These are phyloP conservation scores for Morpho helenor DNA, from an alignment of 2,888 invertebrate genomes.

Conservation along the genomic window DNA sequence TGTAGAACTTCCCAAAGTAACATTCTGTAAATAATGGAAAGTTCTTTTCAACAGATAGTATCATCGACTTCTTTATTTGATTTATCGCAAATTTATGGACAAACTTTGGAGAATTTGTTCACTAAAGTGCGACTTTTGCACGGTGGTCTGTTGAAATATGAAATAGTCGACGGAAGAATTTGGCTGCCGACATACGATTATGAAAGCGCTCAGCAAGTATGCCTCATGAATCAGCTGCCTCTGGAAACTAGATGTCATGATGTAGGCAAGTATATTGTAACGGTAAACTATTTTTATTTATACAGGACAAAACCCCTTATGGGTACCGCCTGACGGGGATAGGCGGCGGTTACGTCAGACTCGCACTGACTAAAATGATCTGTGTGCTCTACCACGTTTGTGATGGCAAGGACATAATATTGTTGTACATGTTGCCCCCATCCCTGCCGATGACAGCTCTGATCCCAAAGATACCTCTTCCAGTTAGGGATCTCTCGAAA, in stretches of 20 bases:
- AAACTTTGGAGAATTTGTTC: constrained; percentile 16
- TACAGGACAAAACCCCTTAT: neutral
- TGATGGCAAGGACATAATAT: too few relatives aligned
- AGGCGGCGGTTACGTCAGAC: too few relatives aligned
- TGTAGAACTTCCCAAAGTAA: too few relatives aligned
- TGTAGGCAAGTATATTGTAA: constrained; percentile 31
- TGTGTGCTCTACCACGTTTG: too few relatives aligned
- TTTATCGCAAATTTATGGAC: constrained; percentile 34
- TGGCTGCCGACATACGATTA: constrained; percentile 34
- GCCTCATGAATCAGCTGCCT: constrained; percentile 35
- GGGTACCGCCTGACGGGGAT: too few relatives aligned
- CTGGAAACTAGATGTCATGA: constrained; percentile 49
- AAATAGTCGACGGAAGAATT: constrained; percentile 32
- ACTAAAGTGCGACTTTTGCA: constrained; percentile 28
- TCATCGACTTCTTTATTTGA: constrained; percentile 36
- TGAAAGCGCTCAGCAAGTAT: constrained; percentile 20
- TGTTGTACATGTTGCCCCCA: too few relatives aligned
- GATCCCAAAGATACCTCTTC: too few relatives aligned
- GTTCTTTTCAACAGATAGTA: constrained; percentile 30
- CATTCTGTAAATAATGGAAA: too few relatives aligned
- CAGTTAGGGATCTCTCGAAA: too few relatives aligned
- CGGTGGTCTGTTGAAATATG: constrained; percentile 36
- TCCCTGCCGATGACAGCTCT: too few relatives aligned
- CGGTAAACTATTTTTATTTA: neutral
- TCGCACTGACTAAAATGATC: neutral